Base-by-base conservation (phyloP, 2,888 invertebrate genomes). In the Zonitis immaculata region DNA sequence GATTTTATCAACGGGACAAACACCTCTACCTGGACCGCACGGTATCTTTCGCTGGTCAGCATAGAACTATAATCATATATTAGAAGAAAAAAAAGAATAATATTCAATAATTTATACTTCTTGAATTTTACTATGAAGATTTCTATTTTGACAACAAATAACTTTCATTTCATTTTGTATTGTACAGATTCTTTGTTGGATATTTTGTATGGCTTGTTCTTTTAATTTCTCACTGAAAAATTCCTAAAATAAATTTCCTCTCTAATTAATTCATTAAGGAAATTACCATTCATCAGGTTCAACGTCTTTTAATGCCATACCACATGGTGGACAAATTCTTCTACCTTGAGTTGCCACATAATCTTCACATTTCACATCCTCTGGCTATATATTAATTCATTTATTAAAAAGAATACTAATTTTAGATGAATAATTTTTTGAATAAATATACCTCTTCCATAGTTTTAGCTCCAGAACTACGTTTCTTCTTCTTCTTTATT, bases 131-230 rank as follows among this genome's bases (percentile, higher is more conserved):
- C 82, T 80, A 52, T 77, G 80, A 42, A 86, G 75, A 47, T 80
- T 66, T 16, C 72, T 68, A 67, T 86, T 86, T 65, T 86, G 86
- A 62, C 81, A 81, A 52, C 79, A 78, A 63, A 86, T 78, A 66
- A 84, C 73, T 68, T 83, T 80, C 73, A 87, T 75, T 70, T 86
- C 85, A 43, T 80, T 80, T 63, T 85, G 84, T 45, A 86, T 75
- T 42, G 80, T 76, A 62, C 80, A 80, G 57, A 86, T 75, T 71
- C 84, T 84, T 46, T 80, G 78, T 51, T 84, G 80, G 35, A 85
- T 78, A 6, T 78, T 79, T 65, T 86, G 85, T 58, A 85, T 74
- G 12, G 80, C 80, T 61, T 82, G 81, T 61, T 86, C 85, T 62
- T 84, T 84, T 32, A 80, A 80, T 71, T n/a, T n/a, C n/a, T n/a